A percentile compares a stretch with the other conserved stretches of the same genome.
phyloP scores from a whole-genome alignment of 35 echinoderm and acorn worm species.

The Lytechinus pictus region DNA sequence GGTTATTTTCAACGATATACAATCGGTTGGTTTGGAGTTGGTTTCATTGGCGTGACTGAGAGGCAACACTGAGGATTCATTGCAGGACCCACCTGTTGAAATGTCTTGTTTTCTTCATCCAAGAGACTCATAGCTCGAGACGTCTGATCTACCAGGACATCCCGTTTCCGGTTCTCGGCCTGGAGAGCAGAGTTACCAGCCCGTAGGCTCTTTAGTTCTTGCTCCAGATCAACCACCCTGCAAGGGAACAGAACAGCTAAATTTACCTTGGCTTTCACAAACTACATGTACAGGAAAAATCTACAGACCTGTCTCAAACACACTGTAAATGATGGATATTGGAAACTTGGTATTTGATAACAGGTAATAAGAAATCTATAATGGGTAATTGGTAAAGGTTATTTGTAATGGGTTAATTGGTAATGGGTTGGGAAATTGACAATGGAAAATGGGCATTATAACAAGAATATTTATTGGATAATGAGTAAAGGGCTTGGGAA shows the following conservation, averaged over 20 bases:
- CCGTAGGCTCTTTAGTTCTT: conserved; percentile 65
- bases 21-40: too few species aligned
- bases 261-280: neutral
- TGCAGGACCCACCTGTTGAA: conserved; percentile 69
- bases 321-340: neutral
- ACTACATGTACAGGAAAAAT: neutral
- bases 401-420: too few species aligned
- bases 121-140: conserved; percentile 71
- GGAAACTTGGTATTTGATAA: too few species aligned
- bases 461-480: too few species aligned
- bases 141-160: conserved; percentile 84
- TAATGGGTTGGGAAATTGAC: too few species aligned
- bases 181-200: conserved; percentile 61
- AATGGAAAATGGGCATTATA: too few species aligned
- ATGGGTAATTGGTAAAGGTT: too few species aligned
- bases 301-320: neutral
- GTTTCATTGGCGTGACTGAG: too few species aligned
- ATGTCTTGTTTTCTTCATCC: conserved; percentile 84
- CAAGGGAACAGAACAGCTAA: neutral
- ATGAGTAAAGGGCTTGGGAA: too few species aligned
- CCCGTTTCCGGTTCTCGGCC: conserved; percentile 82
- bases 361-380: too few species aligned
- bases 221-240: conserved; percentile 84
- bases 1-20: too few species aligned
- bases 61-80: neutral